Base-by-base conservation (phyloP, 2,888 invertebrate genomes). In the Syrista parreyssii region DNA sequence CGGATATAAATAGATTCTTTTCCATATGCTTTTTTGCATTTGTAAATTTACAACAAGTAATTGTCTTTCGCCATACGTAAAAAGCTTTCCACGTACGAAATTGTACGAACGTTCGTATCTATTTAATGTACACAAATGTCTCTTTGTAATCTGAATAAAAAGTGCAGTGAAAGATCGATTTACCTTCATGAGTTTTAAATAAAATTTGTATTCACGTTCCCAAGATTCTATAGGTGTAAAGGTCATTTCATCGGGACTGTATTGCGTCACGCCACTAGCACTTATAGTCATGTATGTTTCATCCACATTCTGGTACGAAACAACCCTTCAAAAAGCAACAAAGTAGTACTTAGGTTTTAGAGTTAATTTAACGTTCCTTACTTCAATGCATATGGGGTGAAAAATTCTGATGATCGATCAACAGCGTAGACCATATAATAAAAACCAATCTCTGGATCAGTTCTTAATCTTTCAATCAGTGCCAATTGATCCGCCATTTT, bases 141-240 rank as follows among this genome's bases (percentile, higher is more conserved):
- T 55, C 23, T 12, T 68, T 32, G 33, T 0, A 12, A 36, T 55
- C n/a, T 23, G 68, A 75, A 11, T 31, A 69, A 76, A 23, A 23
- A 23, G 9, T 55, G 34, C n/a, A 33, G 68, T 77, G 1, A n/a
- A 40, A 9, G 32, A 68, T 32, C n/a, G 77, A 76, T 79, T 90
- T 91, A 95, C 95, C 91, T 95, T 94, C 82, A 95, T 95, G n/a
- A 98, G 92, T 88, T 95, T 93, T 69, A 95, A 93, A 88, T 96
- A 97, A 90, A 95, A 95, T n/a, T 94, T 94, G 86, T 96, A 97
- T 88, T 97, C 97, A 79, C 94, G 94, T 88, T 96, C 96, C 97
- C 97, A 98, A 80, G 95, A 93, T 32, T 94, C 93, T 11, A 98
- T 92, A 12, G 95, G 94, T 0, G 97, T 97, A 88, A 96, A 97